Evolutionary conservation across 1,140 invertebrate species (phyloP).

Genomic region (Drosophila insularis): DNA sequence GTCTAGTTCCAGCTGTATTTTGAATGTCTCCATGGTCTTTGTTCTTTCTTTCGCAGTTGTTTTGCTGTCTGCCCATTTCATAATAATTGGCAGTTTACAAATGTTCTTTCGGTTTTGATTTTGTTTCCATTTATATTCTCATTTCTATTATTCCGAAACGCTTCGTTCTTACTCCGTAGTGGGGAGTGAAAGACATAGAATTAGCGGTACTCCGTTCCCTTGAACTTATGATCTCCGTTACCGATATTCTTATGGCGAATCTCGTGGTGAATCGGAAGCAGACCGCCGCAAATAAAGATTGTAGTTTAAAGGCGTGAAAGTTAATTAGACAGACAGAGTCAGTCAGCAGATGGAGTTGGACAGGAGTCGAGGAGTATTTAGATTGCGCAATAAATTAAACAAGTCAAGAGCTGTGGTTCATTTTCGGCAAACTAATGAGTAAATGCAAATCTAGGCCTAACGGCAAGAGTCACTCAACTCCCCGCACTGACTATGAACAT

Average conservation of each 20-base stretch:
- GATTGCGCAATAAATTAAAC: conserved; percentile 67
- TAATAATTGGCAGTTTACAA: conserved; percentile 80
- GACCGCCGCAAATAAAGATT: conserved; percentile 66
- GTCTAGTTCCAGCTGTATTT: conserved; percentile 40
- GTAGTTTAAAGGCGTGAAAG: conserved; percentile 70
- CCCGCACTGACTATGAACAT: neutral
- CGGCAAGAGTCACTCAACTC: conserved; percentile 9
- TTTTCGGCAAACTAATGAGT: conserved; percentile 53
- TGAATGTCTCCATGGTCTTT: conserved; percentile 61
- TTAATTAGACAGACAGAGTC: conserved; percentile 65
- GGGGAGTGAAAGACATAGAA: neutral
- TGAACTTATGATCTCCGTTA: conserved; percentile 42
- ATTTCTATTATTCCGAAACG: neutral
- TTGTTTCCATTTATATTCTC: conserved; percentile 46
- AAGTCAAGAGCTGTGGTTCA: conserved; percentile 7
- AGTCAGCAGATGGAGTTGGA: conserved; percentile 37
- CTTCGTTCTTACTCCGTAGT: conserved; percentile 39
- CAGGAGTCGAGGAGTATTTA: neutral
- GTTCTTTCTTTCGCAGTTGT: neutral
- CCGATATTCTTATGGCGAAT: conserved; percentile 56
- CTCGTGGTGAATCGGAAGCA: conserved; percentile 42
- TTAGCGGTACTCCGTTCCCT: conserved; percentile 67
- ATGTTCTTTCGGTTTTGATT: conserved; percentile 75
- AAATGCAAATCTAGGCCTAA: conserved; percentile 49
- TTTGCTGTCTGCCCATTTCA: conserved; percentile 68